A percentile compares a stretch with the other conserved stretches of the same genome.
Conservation (phyloP, 2,113 vertebrate species). For the Gorsachius goisagi region DNA sequence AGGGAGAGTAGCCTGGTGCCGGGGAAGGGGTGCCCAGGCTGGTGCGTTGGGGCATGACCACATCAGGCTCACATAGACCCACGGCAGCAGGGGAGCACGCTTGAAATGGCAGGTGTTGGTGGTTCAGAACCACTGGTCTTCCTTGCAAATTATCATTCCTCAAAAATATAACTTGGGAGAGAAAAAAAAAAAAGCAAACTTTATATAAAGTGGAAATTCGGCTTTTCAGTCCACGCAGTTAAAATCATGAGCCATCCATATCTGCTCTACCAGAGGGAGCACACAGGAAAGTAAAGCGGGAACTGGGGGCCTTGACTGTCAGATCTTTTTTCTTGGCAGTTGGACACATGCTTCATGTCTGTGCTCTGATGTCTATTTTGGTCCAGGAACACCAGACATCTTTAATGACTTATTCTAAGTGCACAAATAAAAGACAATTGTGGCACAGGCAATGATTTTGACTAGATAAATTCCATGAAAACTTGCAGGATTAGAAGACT, state of each 20-base stretch:
- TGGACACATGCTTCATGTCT: background rate
- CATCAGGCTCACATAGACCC: background rate
- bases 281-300: background rate
- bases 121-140: background rate
- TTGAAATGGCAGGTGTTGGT: accelerated
- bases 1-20: background rate
- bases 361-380: background rate
- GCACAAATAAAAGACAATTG: background rate
- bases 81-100: accelerated
- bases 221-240: background rate
- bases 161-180: accelerated
- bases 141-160: background rate
- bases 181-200: background rate
- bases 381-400: background rate
- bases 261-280: background rate
- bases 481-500: background rate
- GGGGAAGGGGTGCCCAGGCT: accelerated
- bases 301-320: background rate
- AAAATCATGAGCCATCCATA: background rate
- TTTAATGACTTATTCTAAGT: background rate
- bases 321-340: background rate
- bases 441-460: background rate
- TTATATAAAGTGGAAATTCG: background rate
- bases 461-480: background rate
- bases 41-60: background rate